phyloP scores from a whole-genome alignment of 1,140 invertebrate species.

The Tribolium madens region DNA sequence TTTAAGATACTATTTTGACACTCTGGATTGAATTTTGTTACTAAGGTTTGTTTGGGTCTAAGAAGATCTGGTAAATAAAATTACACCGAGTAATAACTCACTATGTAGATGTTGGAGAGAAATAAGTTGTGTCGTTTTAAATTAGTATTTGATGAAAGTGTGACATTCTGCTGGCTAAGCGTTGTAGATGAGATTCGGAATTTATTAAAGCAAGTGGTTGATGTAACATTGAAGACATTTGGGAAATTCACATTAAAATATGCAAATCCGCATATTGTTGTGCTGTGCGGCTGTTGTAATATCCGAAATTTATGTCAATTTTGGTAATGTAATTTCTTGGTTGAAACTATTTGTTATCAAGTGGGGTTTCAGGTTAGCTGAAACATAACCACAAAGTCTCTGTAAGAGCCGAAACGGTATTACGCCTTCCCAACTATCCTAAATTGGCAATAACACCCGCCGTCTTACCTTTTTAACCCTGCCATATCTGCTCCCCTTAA shows the following conservation, averaged over 20 bases:
- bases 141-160: neutral
- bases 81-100: no score
- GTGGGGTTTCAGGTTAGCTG: conserved; percentile 35
- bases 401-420: conserved; percentile 41
- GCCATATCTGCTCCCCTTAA: conserved; percentile 33
- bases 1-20: no score
- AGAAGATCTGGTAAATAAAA: no score
- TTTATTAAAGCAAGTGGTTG: conserved; percentile 8
- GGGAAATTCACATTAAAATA: conserved; percentile 31
- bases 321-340: conserved; percentile 34
- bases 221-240: conserved; percentile 30
- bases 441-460: conserved; percentile 41
- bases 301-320: conserved; percentile 33
- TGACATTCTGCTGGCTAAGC: neutral
- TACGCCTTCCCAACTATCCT: conserved; percentile 40
- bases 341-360: conserved; percentile 36
- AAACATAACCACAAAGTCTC: conserved; percentile 35
- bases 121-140: neutral
- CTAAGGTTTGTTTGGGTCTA: no score
- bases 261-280: conserved; percentile 25
- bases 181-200: conserved; percentile 1
- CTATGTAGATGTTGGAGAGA: no score
- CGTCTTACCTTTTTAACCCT: conserved; percentile 44
- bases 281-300: conserved; percentile 14
- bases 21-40: no score